Conservation (phyloP, 1,140 invertebrate species). For the Trichonephila clavipes region DNA sequence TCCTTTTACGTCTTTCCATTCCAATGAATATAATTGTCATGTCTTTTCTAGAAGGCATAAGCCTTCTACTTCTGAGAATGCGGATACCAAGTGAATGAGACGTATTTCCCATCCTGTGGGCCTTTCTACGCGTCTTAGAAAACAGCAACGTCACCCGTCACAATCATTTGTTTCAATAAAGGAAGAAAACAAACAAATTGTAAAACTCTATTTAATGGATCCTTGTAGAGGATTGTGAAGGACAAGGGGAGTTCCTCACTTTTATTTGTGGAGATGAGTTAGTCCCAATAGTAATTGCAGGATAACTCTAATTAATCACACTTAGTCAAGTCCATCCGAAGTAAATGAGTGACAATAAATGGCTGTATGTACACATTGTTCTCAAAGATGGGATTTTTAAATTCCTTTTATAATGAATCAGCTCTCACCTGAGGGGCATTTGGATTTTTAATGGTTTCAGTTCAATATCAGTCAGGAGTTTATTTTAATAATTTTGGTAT, state of each 20-base stretch:
- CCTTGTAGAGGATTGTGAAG: constrained; percentile 6
- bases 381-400: neutral
- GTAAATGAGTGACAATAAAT: constrained; percentile 20
- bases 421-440: no score
- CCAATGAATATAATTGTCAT: no score
- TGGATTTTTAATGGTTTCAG: neutral
- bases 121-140: neutral
- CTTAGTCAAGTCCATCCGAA: neutral
- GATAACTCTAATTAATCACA: constrained; percentile 41
- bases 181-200: constrained; percentile 19
- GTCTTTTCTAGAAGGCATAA: no score
- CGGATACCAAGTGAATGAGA: constrained; percentile 9
- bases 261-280: constrained; percentile 33
- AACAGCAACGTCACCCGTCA: neutral
- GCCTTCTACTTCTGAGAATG: neutral
- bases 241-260: neutral
- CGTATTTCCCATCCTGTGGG: constrained; percentile 6
- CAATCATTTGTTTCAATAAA: constrained; percentile 52
- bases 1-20: no score
- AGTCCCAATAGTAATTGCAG: constrained; percentile 47
- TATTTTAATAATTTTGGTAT: no score
- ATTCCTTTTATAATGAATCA: neutral
- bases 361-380: neutral
- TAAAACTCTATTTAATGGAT: constrained; percentile 49
- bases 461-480: no score